Base-by-base conservation (phyloP, 2,888 invertebrate species). In the Eristalis pertinax region DNA sequence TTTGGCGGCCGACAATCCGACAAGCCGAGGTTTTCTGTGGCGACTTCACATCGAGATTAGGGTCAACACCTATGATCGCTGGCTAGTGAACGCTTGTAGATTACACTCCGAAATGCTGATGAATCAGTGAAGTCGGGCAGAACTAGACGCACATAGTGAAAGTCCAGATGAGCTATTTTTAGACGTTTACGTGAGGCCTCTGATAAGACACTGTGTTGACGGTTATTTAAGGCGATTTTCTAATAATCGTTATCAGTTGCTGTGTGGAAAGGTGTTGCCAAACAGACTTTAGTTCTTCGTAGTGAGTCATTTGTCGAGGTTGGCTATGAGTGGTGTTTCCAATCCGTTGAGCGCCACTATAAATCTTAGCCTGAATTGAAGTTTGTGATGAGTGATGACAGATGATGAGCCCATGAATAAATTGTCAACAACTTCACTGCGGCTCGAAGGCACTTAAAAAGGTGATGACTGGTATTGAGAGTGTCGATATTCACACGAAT, bases 41-140 rank as follows among this genome's bases (percentile, higher is more conserved):
- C 8, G 15, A n/a, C 50, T 50, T 64, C 29, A 38, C 38, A 38
- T 65, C 63, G 58, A 64, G 78, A 78, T 78, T 78, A 72, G 78
- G 78, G 78, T 78, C 78, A 78, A 19, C 50, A 64, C 29, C 58
- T 70, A 56, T 63, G 69, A 38, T 11, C 43, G 38, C n/a, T 62
- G 43, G 8, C 29, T 19, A 29, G 56, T 26, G 29, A 41, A 62
- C 58, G 58, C 32, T 19, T 65, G 50, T 29, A 29, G 60, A 19
- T 58, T 29, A 15, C 15, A 63, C 63, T 63, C 29, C n/a, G 7
- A 29, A 60, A 41, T 68, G 62, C 43, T 43, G 43, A 35, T 76
- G 76, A 76, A 62, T 76, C 76, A 76, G 41, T 32, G 38, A 19
- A 58, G 50, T 35, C n/a, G 13, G 60, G 70, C 29, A 2, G 3